Evolutionary conservation across 2,888 invertebrate species (phyloP), one percentile per base, ranked within the genome.

Genomic region (Trissolcus brochymenae): DNA sequence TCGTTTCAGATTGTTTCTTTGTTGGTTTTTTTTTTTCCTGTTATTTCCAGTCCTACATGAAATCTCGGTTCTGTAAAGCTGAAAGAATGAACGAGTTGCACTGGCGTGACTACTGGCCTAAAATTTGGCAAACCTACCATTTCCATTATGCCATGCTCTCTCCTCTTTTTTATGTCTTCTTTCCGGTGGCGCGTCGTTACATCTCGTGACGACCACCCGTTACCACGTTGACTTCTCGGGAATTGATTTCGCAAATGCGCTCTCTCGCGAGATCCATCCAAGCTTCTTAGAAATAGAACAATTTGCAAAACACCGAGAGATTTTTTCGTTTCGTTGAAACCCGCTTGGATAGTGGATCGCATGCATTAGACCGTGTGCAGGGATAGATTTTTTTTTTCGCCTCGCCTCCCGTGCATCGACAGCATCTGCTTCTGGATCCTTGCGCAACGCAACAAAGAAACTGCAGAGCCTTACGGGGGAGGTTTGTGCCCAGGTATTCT

Each of bases 361-460:
- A 83, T 84, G 84, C 84, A 81, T 35, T 35, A 83, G 51, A 51
- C 51, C 17, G 81, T 62, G 68, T 78, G 72, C 71, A 72, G 67
- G 67, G 61, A 25, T 67, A 62, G 17, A 51, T 51, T 19, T 16
- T 51, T 16, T 51, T 51, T 51, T 17, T 16, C 13, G 25, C 16
- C 60, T 56, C 56, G 21, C 17, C 25, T 76, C 54, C 68, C 67
- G 75, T 53, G 56, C 71, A 71, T 57, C 73, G 50, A 82, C 83
- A 81, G 85, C 87, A 87, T 87, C 87, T 87, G 87, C 87, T 82
- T 79, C 80, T 81, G 75, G 79, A 78, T 82, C 79, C 80, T 84
- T 82, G 83, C 83, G 83, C 78, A 83, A 82, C 78, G 81, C 81
- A 84, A 87, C 87, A 87, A 87, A 86, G 84, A 81, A 70, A 79